Evolutionary conservation across 2,888 invertebrate genomes (phyloP).

Genomic region (Chaitophorus viminalis): DNA sequence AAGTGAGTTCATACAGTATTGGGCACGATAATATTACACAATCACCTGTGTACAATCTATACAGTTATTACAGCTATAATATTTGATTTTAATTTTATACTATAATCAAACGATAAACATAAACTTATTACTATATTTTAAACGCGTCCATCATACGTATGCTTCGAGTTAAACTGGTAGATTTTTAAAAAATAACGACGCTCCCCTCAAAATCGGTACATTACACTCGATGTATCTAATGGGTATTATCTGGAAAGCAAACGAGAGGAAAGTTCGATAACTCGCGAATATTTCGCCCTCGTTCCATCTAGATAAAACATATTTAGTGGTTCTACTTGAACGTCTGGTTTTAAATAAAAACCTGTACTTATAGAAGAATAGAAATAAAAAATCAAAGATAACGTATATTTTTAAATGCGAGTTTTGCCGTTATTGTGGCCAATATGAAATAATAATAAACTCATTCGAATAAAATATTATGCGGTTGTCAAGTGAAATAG

Average conservation of each 20-base stretch:
- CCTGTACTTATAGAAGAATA: not conserved
- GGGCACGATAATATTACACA: too few species aligned
- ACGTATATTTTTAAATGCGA: not conserved
- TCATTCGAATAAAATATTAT: not conserved
- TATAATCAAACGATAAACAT: too few species aligned
- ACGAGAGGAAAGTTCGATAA: slow-evolving; percentile 51
- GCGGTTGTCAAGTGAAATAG: too few species aligned
- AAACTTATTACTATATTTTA: too few species aligned
- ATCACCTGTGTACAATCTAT: too few species aligned
- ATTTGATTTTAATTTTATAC: too few species aligned
- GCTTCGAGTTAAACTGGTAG: not conserved
- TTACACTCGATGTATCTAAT: slow-evolving; percentile 52
- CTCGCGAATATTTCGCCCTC: slow-evolving; percentile 5
- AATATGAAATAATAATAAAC: not conserved
- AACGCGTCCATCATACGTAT: too few species aligned
- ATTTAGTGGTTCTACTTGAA: slow-evolving; percentile 23
- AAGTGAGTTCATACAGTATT: too few species aligned
- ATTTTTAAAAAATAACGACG: not conserved
- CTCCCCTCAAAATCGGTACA: not conserved
- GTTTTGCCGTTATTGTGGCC: not conserved
- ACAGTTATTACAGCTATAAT: too few species aligned
- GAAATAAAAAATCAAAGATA: not conserved
- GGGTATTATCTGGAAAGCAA: slow-evolving; percentile 16
- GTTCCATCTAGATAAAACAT: slow-evolving; percentile 31
- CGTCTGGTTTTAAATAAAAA: slow-evolving; percentile 27